phyloP scores from a whole-genome alignment of 2,797 vertebrate genomes.

The Mormyrus proboscirostris region DNA sequence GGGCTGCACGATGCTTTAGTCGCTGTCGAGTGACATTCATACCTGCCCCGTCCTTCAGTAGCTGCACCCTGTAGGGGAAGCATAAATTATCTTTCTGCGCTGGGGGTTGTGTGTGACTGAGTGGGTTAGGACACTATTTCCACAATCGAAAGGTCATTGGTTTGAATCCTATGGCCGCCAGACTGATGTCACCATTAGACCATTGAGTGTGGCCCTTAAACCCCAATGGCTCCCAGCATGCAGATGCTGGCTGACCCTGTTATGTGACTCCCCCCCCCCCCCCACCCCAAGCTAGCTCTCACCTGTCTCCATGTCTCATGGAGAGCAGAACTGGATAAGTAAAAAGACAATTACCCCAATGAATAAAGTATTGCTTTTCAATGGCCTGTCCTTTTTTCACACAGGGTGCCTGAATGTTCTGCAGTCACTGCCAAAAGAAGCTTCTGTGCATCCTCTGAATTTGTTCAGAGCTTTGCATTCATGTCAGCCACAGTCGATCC shows the following conservation, averaged over 20 bases:
- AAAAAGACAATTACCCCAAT: background rate
- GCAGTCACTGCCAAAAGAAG: background rate
- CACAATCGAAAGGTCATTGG: background rate
- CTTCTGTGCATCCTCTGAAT: background rate
- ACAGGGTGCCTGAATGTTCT: background rate
- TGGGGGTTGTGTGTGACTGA: background rate
- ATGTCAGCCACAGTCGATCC: background rate
- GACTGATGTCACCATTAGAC: background rate
- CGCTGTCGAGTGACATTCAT: slow-evolving; percentile 32
- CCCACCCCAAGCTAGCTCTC: background rate
- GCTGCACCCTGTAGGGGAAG: slow-evolving; percentile 13
- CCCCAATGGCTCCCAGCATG: background rate
- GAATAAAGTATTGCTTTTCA: background rate
- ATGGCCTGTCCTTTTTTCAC: background rate
- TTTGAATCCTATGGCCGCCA: background rate
- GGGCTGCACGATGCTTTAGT: slow-evolving; percentile 31
- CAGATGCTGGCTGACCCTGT: background rate
- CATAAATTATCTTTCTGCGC: slow-evolving; percentile 9
- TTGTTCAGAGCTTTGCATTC: background rate
- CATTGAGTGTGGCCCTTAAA: background rate
- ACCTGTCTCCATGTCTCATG: background rate
- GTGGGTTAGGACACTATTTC: background rate
- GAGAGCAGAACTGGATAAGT: background rate
- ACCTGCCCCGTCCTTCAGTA: slow-evolving; percentile 28
- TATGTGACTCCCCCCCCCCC: background rate